These are phyloP conservation scores for Tokudaia muenninki DNA, from an alignment of 2,797 vertebrate species.

Conservation along the genomic window DNA sequence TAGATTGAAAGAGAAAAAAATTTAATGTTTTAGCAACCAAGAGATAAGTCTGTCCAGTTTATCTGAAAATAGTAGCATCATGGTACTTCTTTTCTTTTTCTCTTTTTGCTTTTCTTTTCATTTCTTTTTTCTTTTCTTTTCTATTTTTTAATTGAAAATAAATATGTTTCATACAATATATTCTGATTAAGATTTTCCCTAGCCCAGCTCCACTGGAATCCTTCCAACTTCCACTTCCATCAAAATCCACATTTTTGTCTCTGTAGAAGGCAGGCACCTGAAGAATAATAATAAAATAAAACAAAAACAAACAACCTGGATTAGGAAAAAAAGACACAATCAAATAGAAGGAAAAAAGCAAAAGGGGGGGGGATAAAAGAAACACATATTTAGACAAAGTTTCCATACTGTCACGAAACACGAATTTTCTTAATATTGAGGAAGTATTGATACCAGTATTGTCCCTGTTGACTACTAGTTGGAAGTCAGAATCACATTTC, in stretches of 20 bases:
- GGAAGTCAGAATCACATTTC: background rate
- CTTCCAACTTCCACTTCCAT: background rate
- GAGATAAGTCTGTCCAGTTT: background rate
- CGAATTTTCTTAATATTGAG: slow-evolving; percentile 17
- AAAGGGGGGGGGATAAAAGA: background rate
- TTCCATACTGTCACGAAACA: background rate
- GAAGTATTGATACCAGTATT: background rate
- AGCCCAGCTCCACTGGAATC: too few relatives aligned
- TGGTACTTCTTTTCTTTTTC: background rate
- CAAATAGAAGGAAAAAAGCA: background rate
- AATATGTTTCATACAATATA: background rate
- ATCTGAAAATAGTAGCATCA: background rate
- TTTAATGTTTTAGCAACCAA: slow-evolving; percentile 6
- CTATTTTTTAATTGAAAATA: background rate
- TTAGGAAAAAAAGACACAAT: background rate
- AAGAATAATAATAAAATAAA: background rate
- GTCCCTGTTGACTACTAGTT: slow-evolving; percentile 7
- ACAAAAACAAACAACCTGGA: background rate
- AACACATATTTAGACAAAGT: background rate
- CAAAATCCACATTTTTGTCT: too few relatives aligned
- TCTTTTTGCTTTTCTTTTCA: background rate
- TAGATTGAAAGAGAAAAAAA: slow-evolving; percentile 36
- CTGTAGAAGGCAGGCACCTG: background rate
- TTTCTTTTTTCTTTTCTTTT: background rate
- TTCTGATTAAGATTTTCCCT: background rate